Evolutionary conservation across 2,113 vertebrate genomes (phyloP).

Genomic region (Psilopsiagon aurifrons): DNA sequence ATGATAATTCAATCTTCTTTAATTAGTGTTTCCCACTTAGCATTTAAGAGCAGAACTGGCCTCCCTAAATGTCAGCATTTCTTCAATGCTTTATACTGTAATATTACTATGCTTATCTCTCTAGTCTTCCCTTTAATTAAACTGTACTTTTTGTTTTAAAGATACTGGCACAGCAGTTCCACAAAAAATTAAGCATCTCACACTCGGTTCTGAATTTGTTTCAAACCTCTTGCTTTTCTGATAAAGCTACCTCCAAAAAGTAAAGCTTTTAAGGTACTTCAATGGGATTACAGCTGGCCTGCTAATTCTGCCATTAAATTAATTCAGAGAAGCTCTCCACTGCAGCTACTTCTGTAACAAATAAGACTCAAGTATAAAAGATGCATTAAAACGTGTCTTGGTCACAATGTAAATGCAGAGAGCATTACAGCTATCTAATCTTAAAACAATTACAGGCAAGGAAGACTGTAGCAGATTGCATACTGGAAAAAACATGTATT

Average conservation of each 20-base stretch:
- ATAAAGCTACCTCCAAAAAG: conserved; percentile 10
- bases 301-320: conserved; percentile 66
- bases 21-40: not conserved
- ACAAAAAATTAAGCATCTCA: not conserved
- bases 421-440: not conserved
- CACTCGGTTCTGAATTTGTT: not conserved
- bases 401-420: conserved; percentile 13
- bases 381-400: conserved; percentile 51
- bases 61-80: not conserved
- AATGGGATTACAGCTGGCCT: conserved; percentile 45
- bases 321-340: conserved; percentile 64
- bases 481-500: not conserved
- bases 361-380: conserved; percentile 48
- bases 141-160: conserved; percentile 9
- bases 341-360: conserved; percentile 63
- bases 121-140: conserved; percentile 29
- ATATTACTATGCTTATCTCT: not conserved
- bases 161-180: not conserved
- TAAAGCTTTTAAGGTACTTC: conserved; percentile 23
- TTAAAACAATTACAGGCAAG: not conserved
- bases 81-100: not conserved
- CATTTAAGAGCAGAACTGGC: not conserved
- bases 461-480: not conserved
- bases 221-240: conserved; percentile 19
- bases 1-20: not conserved